These are phyloP conservation scores for Machimus rusticus DNA, from an alignment of 2,888 invertebrate species.

Conservation along the genomic window DNA sequence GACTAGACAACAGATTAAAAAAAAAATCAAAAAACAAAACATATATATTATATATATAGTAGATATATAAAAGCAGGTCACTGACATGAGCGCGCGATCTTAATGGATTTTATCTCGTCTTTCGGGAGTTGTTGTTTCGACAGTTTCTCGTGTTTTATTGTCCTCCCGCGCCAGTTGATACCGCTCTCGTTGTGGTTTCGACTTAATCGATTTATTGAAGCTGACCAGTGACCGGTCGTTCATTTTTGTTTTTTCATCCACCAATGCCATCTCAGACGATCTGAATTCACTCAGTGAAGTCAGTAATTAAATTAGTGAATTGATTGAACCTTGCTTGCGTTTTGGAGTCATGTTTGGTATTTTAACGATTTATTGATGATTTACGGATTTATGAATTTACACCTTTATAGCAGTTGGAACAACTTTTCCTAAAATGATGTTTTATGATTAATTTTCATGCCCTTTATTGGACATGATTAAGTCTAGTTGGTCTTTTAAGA, in stretches of 20 bases:
- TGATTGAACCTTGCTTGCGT: not conserved
- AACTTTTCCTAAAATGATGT: not conserved
- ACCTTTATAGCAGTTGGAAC: not conserved
- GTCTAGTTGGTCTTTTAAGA: not conserved
- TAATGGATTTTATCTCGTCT: conserved; percentile 35
- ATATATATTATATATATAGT: not conserved
- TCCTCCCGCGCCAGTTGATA: not conserved
- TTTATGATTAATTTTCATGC: not conserved
- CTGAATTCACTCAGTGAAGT: not conserved
- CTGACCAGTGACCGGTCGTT: not conserved
- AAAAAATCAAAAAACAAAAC: not conserved
- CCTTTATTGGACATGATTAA: not conserved
- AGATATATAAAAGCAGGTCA: conserved; percentile 25
- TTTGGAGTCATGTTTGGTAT: not conserved
- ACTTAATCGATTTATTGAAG: conserved; percentile 10
- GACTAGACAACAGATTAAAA: not conserved
- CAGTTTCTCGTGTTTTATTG: conserved; percentile 1
- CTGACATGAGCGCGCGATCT: conserved; percentile 27
- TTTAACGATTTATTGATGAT: not conserved
- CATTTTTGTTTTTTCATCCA: no score
- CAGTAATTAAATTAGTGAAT: not conserved
- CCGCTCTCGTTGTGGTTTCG: not conserved
- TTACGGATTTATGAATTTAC: not conserved
- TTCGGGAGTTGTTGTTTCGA: conserved; percentile 36
- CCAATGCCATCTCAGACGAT: no score